These are phyloP conservation scores for Calameuta pallipes DNA, from an alignment of 2,888 invertebrate species.

Conservation along the genomic window DNA sequence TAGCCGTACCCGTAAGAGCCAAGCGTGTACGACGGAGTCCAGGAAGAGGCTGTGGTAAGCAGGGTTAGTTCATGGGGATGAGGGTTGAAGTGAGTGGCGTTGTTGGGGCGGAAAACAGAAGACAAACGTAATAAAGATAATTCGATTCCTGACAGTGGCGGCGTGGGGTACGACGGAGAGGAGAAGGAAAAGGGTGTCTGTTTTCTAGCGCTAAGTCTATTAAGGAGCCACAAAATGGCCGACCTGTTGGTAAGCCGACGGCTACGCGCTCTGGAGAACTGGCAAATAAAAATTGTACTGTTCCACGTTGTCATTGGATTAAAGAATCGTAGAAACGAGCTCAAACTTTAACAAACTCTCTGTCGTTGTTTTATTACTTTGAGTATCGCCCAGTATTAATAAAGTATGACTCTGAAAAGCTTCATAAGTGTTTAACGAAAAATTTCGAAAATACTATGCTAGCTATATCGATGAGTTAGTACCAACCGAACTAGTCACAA, in stretches of 20 bases:
- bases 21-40: not conserved
- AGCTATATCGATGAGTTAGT: too few species aligned
- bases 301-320: not conserved
- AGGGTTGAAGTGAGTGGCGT: slow-evolving; percentile 46
- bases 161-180: slow-evolving; percentile 17
- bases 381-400: not conserved
- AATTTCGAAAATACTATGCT: too few species aligned
- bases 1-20: not conserved
- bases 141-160: slow-evolving; percentile 52
- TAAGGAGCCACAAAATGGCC: slow-evolving; percentile 50
- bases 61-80: slow-evolving; percentile 15
- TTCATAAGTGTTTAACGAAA: not conserved
- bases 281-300: not conserved
- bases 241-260: slow-evolving; percentile 31
- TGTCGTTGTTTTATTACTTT: not conserved
- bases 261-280: not conserved
- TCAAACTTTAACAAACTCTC: not conserved
- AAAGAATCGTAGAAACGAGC: not conserved
- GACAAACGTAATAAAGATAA: slow-evolving; percentile 65
- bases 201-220: slow-evolving; percentile 59
- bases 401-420: not conserved
- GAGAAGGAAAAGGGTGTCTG: slow-evolving; percentile 46
- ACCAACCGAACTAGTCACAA: too few species aligned
- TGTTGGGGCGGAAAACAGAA: slow-evolving; percentile 58
- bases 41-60: not conserved